Conservation (phyloP, 2,888 invertebrate species). For the Lucinisca nassula region DNA sequence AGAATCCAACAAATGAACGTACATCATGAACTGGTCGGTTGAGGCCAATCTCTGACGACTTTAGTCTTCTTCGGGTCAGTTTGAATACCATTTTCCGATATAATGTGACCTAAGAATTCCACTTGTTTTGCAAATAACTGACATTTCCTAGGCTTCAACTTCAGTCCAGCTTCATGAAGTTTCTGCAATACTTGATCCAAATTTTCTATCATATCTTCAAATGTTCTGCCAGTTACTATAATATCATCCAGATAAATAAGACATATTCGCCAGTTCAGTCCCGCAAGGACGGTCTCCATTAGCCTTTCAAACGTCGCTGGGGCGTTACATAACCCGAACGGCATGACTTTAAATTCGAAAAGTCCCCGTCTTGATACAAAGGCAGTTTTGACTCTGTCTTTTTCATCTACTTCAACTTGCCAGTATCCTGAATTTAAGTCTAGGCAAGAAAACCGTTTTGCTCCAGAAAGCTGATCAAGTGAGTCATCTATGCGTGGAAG, state of each 20-base stretch:
- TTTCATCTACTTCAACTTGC: constrained; percentile 2
- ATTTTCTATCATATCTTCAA: neutral
- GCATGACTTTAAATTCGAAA: neutral
- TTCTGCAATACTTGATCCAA: neutral
- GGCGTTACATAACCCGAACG: neutral
- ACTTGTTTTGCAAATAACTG: neutral
- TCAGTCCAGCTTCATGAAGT: neutral
- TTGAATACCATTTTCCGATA: neutral
- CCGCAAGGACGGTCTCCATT: neutral
- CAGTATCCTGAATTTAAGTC: constrained; percentile 13
- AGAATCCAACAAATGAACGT: neutral
- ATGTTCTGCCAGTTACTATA: too few species aligned
- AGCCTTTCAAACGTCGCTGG: neutral
- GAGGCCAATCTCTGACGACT: neutral
- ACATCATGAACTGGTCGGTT: neutral
- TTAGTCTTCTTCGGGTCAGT: neutral
- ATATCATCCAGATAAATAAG: too few species aligned
- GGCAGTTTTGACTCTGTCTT: neutral
- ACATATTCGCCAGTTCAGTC: too few species aligned
- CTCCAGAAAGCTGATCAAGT: neutral
- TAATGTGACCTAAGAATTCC: neutral
- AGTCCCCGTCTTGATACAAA: neutral
- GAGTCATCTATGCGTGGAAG: neutral
- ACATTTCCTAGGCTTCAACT: neutral
- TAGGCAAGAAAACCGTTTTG: neutral